Conservation (phyloP, 2,113 vertebrate species). For the Otolemur garnettii region DNA sequence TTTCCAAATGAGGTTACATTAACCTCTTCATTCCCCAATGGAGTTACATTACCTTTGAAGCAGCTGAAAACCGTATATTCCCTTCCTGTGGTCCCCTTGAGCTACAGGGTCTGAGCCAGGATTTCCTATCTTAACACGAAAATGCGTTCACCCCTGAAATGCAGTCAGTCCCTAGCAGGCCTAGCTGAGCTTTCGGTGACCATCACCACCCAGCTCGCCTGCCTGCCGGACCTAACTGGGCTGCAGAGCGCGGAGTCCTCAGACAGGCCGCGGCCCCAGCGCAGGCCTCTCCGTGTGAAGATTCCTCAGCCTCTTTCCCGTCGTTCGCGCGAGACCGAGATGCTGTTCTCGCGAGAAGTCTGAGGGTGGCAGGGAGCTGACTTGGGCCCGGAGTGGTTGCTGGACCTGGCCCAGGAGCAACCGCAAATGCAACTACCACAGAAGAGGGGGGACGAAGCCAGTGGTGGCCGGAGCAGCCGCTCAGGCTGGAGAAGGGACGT, state of each 20-base stretch:
- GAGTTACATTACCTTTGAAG: too few species aligned
- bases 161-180: fast-evolving
- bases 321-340: constrained; percentile 21
- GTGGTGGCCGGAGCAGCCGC: constrained; percentile 54
- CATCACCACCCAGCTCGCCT: too few species aligned
- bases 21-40: too few species aligned
- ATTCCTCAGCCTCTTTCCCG: fast-evolving
- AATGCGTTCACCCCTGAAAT: fast-evolving
- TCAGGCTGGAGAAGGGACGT: constrained; percentile 70
- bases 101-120: too few species aligned
- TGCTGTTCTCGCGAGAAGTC: constrained; percentile 69
- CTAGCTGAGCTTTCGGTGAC: fast-evolving
- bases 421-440: background rate
- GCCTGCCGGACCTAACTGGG: background rate
- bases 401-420: background rate
- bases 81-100: too few species aligned
- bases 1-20: too few species aligned
- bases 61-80: too few species aligned
- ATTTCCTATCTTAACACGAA: background rate
- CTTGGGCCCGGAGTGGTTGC: background rate
- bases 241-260: fast-evolving
- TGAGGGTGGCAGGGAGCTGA: constrained; percentile 61
- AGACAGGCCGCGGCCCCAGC: background rate
- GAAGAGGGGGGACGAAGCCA: constrained; percentile 70
- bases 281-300: constrained; percentile 23